A percentile compares a stretch with the other conserved stretches of the same genome.
These are phyloP conservation scores for Petrophora chlorosata DNA, from an alignment of 2,888 invertebrate genomes.

Conservation along the genomic window DNA sequence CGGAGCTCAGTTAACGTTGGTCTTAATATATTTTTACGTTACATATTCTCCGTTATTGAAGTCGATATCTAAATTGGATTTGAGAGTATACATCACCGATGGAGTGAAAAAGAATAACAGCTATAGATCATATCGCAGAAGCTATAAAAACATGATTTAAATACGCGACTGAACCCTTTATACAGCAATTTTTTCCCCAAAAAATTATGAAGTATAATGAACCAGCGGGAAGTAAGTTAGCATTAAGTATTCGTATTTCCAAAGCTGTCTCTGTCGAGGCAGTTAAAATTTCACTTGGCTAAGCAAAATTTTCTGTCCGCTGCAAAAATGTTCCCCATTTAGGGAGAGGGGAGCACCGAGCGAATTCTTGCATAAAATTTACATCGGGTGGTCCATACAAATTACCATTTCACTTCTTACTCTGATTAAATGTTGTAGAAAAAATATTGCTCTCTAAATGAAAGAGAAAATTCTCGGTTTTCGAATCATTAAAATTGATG, in stretches of 20 bases:
- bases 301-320: conserved; percentile 83
- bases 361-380: conserved; percentile 83
- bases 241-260: conserved; percentile 82
- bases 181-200: conserved; percentile 64
- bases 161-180: conserved; percentile 57
- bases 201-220: conserved; percentile 82
- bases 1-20: conserved; percentile 21
- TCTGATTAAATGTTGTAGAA: conserved; percentile 84
- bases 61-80: conserved; percentile 28
- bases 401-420: conserved; percentile 83
- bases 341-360: conserved; percentile 72
- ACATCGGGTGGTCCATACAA: conserved; percentile 84
- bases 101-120: conserved; percentile 25
- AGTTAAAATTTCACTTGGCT: conserved; percentile 84
- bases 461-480: conserved; percentile 80
- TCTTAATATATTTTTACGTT: conserved; percentile 28
- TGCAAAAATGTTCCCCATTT: conserved; percentile 81
- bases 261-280: conserved; percentile 80
- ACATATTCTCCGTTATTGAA: conserved; percentile 23
- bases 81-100: conserved; percentile 20
- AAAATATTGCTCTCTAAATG: conserved; percentile 82
- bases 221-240: conserved; percentile 78
- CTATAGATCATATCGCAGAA: conserved; percentile 35
- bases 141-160: conserved; percentile 41
- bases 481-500: conserved; percentile 81